Percentiles rank a stretch among this genome's conserved stretches.
Evolutionary conservation across 2,797 vertebrate genomes (phyloP).

Genomic region (Rhabdomys pumilio): DNA sequence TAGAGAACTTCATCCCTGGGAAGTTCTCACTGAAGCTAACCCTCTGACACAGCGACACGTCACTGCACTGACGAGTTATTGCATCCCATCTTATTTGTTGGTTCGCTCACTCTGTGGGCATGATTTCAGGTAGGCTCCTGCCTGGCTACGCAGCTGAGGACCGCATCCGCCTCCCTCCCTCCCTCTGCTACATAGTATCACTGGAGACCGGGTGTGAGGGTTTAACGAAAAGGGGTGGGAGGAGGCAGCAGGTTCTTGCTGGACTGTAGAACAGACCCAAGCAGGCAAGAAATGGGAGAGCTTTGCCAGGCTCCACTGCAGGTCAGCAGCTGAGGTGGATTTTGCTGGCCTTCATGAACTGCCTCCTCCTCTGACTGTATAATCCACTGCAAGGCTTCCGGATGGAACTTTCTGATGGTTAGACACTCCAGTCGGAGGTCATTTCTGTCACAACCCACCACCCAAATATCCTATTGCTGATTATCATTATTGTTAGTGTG

Average conservation of each 20-base stretch:
- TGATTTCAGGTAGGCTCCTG: background rate
- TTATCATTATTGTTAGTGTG: background rate
- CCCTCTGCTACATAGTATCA: fast-evolving
- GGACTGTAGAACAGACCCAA: background rate
- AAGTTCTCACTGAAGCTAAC: background rate
- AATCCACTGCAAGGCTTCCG: background rate
- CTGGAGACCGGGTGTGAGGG: fast-evolving
- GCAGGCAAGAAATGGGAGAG: background rate
- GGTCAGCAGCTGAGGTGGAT: fast-evolving
- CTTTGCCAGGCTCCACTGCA: fast-evolving
- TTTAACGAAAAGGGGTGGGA: fast-evolving
- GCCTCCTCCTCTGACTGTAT: no score
- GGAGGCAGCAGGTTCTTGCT: fast-evolving
- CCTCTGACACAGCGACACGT: background rate
- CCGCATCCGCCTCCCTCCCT: background rate
- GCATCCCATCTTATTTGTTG: background rate
- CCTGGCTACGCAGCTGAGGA: background rate
- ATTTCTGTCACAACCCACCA: background rate
- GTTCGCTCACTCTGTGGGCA: background rate
- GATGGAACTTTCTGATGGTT: background rate
- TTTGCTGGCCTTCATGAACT: background rate
- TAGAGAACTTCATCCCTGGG: background rate
- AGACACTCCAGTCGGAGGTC: background rate
- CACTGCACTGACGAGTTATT: background rate
- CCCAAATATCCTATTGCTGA: background rate